Percentiles rank a stretch among this genome's conserved stretches.
Evolutionary conservation across 2,113 vertebrate genomes (phyloP).

Genomic region (Gallinago jamesoni): DNA sequence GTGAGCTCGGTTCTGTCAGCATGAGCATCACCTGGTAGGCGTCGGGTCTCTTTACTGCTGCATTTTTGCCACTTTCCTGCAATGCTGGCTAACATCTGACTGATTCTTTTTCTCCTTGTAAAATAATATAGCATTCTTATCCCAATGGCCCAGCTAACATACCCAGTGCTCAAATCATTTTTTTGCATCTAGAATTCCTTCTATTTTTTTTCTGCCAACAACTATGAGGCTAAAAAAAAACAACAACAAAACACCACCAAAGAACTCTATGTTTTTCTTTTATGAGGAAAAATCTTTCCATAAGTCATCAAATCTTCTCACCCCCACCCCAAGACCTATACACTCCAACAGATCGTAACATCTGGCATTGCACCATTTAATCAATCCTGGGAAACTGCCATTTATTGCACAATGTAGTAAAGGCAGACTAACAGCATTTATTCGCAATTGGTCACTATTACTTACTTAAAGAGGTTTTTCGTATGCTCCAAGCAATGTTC

Average conservation of each 20-base stretch:
- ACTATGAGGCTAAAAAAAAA: background rate
- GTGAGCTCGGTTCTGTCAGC: background rate
- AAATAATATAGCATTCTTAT: background rate
- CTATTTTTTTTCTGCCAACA: background rate
- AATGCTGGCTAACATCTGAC: background rate
- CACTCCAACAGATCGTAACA: background rate
- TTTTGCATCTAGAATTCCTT: background rate
- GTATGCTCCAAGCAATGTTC: background rate
- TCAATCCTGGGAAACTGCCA: background rate
- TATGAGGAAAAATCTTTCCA: background rate
- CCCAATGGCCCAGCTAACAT: background rate
- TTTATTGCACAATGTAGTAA: background rate
- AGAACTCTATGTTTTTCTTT: background rate
- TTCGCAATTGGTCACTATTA: background rate
- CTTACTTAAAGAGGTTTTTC: background rate
- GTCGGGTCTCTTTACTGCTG: background rate
- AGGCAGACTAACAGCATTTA: background rate
- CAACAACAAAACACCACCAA: background rate
- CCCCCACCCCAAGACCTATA: background rate
- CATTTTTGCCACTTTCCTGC: background rate
- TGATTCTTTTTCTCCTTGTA: background rate
- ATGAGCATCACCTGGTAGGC: background rate
- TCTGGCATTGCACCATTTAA: background rate
- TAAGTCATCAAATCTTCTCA: background rate
- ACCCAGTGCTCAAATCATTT: background rate